phyloP scores from a whole-genome alignment of 2,797 vertebrate species.

The Kryptopterus vitreolus region DNA sequence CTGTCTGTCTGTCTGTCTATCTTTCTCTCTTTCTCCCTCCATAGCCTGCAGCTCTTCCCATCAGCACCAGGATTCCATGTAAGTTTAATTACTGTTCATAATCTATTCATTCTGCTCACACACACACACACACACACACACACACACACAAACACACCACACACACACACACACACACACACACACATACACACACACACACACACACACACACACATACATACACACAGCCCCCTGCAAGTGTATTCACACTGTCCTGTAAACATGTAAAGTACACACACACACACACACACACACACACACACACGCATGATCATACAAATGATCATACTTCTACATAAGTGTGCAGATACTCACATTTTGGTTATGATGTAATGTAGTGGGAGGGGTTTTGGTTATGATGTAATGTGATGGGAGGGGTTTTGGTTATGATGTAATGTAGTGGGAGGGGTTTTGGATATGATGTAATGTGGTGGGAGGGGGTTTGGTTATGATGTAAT shows the following conservation, averaged over 20 bases:
- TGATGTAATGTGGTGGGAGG: too few species aligned
- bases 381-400: neutral
- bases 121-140: neutral
- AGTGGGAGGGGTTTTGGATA: too few species aligned
- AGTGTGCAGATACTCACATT: neutral
- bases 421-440: neutral
- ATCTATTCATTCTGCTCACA: conserved; percentile 91
- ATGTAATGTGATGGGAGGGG: neutral
- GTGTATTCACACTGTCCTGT: too few species aligned
- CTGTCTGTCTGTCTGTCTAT: conserved; percentile 51
- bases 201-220: conserved; percentile 7
- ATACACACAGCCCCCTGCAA: too few species aligned
- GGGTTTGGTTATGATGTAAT: too few species aligned
- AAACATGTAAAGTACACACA: neutral
- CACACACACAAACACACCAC: accelerated
- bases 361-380: neutral
- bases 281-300: neutral
- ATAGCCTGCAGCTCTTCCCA: conserved; percentile 90
- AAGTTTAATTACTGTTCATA: conserved; percentile 99
- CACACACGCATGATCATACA: conserved; percentile 2
- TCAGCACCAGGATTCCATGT: conserved; percentile 99
- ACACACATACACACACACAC: conserved; percentile 28
- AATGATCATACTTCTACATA: neutral
- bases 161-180: conserved; percentile 61
- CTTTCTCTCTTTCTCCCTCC: conserved; percentile 73